Evolutionary conservation across 2,113 vertebrate species (phyloP).

Genomic region (Pelmatolapia mariae): DNA sequence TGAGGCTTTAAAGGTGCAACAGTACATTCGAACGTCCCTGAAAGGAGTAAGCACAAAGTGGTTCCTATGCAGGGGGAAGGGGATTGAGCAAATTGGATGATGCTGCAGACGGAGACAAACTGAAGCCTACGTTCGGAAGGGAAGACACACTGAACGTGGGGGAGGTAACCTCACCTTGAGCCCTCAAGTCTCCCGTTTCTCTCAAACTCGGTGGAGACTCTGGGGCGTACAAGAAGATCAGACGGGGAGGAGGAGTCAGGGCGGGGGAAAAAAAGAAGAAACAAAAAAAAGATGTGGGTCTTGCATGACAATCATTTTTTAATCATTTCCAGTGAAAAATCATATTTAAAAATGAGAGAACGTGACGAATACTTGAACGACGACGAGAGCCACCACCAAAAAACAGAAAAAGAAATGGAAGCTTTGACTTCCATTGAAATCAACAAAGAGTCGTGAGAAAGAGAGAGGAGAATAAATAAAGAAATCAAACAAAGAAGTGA

Average conservation of each 20-base stretch:
- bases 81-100: not conserved
- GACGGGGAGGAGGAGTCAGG: not conserved
- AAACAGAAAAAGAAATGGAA: not conserved
- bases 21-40: not conserved
- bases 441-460: not conserved
- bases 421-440: not conserved
- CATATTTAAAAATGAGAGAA: not conserved
- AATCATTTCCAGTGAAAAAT: not conserved
- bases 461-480: not conserved
- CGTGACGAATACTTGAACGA: not conserved
- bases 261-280: not conserved
- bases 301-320: slow-evolving; percentile 55
- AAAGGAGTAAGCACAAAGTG: not conserved
- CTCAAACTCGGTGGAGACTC: slow-evolving; percentile 98
- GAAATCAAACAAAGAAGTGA: not conserved
- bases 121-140: not conserved
- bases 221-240: slow-evolving; percentile 49
- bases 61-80: not conserved
- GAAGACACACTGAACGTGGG: not conserved
- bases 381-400: slow-evolving; percentile 27
- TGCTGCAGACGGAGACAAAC: not conserved
- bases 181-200: slow-evolving; percentile 99
- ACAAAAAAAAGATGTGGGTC: slow-evolving; percentile 43
- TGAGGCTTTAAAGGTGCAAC: not conserved
- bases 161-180: slow-evolving; percentile 90